Base-by-base conservation (phyloP, 2,113 vertebrate genomes). In the Hemicordylus capensis region DNA sequence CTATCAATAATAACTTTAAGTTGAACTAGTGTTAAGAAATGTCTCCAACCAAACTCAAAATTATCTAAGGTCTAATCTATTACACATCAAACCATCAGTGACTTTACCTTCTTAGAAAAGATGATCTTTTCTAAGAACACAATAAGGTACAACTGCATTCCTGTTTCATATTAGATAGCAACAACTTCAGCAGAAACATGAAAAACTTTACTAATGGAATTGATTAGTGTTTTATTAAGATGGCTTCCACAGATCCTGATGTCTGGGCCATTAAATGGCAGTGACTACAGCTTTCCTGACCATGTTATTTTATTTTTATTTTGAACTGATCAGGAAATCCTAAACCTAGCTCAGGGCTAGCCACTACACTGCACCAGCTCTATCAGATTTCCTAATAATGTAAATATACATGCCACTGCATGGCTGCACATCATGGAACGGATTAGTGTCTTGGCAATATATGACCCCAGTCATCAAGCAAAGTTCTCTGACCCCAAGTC, bases 81-180 rank as follows among this genome's bases (percentile, higher is more conserved):
- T 86, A 73, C 76, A 87, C 89, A 85, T 67, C 64, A 87, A 91
- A 34, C 9, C 28, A 86, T 11, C 10, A 58, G 31, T 22, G 20
- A 24, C 39, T 14, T 24, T 81, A 15, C 37, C 19, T 44, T 82
- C 42, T 58, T 73, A 46, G 44, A 72, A 20, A 44, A 39, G 19
- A 67, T 34, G 34, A 26, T 31, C 8, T 66, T 15, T 14, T 11
- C 28, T 31, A n/a, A 61, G 11, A n/a, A n/a, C 31, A n/a, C 26
- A 9, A 6, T 17, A 42, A 24, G 24, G 8, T 3, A 59, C 37
- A 24, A 63, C 28, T 46, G 46, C 14, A 26, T 61, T 61, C 14
- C 42, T 79, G 26, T 63, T 79, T 46, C 11, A 7, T 19, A 63
- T 6, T 2, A 31, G 34, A 59, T n/a, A 59, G 4, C 9, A 39